A percentile compares a stretch with the other conserved stretches of the same genome.
Evolutionary conservation across 2,888 invertebrate species (phyloP).

Genomic region (Himalopsyche anomala): DNA sequence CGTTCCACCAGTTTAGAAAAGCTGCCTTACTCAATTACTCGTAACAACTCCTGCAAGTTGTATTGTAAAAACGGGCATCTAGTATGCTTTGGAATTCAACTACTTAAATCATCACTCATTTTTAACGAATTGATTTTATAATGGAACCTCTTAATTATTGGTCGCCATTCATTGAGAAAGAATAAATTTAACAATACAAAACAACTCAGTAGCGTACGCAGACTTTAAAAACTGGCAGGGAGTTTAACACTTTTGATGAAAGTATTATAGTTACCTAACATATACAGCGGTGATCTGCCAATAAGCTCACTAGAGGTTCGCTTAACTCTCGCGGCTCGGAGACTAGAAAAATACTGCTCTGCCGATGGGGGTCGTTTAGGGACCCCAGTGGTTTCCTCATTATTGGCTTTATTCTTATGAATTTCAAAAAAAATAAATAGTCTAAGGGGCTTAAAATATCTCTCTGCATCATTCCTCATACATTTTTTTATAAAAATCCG

Average conservation of each 20-base stretch:
- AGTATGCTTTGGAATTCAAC: background rate
- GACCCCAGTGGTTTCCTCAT: no score
- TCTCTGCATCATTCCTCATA: no score
- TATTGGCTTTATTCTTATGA: no score
- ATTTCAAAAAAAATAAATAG: no score
- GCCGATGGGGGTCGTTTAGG: no score
- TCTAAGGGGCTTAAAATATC: no score
- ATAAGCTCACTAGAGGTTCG: no score
- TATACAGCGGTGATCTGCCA: no score
- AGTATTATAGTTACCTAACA: background rate
- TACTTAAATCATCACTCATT: background rate
- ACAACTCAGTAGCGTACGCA: background rate
- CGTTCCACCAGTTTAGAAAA: background rate
- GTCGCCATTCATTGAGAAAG: background rate
- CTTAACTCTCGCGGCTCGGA: no score
- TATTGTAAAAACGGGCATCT: no score
- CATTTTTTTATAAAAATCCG: no score
- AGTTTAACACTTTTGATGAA: background rate
- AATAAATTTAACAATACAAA: background rate
- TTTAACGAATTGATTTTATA: conserved; percentile 12
- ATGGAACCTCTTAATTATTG: background rate
- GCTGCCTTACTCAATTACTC: background rate
- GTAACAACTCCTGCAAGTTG: background rate
- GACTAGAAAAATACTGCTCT: no score
- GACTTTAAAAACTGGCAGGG: background rate